Evolutionary conservation across 2,797 vertebrate species (phyloP).

Genomic region (Dendrocincla fuliginosa): DNA sequence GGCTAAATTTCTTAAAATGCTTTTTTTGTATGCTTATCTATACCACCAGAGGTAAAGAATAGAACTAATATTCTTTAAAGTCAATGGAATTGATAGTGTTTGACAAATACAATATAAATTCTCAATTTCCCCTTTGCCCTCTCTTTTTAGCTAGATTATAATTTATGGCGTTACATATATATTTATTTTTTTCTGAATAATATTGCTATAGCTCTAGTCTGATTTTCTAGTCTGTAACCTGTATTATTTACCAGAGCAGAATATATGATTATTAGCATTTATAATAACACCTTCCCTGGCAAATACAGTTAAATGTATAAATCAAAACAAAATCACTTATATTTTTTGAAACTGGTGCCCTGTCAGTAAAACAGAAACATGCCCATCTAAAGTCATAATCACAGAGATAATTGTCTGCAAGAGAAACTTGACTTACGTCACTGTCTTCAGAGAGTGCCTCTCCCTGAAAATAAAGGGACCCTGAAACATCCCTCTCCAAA

Average conservation of each 20-base stretch:
- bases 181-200: not conserved
- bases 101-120: not conserved
- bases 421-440: not conserved
- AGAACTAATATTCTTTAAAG: not conserved
- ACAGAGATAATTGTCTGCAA: not conserved
- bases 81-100: not conserved
- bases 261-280: not conserved
- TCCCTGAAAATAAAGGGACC: not conserved
- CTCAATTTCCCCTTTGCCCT: not conserved
- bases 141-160: not conserved
- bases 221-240: not conserved
- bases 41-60: not conserved
- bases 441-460: not conserved
- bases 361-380: conserved; percentile 1
- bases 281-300: not conserved
- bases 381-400: conserved; percentile 23
- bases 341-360: not conserved
- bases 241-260: not conserved
- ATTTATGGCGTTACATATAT: not conserved
- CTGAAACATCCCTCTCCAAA: not conserved
- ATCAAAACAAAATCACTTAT: not conserved
- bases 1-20: not conserved
- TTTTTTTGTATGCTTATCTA: not conserved
- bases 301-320: not conserved
- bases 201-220: not conserved